Conservation (phyloP, 2,888 invertebrate genomes). For the Entomobrya multifasciata region DNA sequence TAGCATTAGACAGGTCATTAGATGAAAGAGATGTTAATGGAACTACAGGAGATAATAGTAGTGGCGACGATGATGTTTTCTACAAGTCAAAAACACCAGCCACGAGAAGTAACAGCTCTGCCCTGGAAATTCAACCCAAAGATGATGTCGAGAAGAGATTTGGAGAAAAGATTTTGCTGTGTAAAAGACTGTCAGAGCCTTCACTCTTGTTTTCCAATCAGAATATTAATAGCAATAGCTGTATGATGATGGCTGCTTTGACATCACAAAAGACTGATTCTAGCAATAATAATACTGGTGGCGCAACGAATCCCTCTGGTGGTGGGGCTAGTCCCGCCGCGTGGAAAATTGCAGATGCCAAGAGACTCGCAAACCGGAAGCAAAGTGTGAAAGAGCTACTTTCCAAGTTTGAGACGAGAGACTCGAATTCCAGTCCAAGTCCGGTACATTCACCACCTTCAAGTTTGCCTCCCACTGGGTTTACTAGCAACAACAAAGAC, state of each 20-base stretch:
- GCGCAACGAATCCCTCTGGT: background rate
- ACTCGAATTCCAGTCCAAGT: conserved; percentile 42
- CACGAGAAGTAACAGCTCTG: conserved; percentile 41
- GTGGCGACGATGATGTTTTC: conserved; percentile 51
- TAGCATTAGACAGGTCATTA: conserved; percentile 45
- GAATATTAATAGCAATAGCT: conserved; percentile 19
- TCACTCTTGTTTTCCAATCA: conserved; percentile 72
- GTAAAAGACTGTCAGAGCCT: conserved; percentile 79
- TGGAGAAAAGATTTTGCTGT: conserved; percentile 71
- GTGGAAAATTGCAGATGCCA: conserved; percentile 79
- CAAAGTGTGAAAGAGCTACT: conserved; percentile 85
- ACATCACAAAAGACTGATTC: conserved; percentile 69
- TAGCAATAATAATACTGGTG: conserved; percentile 52
- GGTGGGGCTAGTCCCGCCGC: conserved; percentile 65
- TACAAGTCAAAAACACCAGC: conserved; percentile 38
- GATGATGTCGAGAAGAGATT: conserved; percentile 58
- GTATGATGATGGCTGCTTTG: conserved; percentile 27
- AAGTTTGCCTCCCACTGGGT: conserved; percentile 64
- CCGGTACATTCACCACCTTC: conserved; percentile 46
- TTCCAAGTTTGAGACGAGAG: conserved; percentile 85
- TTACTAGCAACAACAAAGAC: conserved; percentile 81
- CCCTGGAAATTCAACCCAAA: conserved; percentile 20
- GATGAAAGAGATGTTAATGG: conserved; percentile 40
- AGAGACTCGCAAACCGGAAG: conserved; percentile 80
- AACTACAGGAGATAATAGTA: conserved; percentile 47